phyloP scores from a whole-genome alignment of 2,113 vertebrate genomes.

The Salvelinus sp. region DNA sequence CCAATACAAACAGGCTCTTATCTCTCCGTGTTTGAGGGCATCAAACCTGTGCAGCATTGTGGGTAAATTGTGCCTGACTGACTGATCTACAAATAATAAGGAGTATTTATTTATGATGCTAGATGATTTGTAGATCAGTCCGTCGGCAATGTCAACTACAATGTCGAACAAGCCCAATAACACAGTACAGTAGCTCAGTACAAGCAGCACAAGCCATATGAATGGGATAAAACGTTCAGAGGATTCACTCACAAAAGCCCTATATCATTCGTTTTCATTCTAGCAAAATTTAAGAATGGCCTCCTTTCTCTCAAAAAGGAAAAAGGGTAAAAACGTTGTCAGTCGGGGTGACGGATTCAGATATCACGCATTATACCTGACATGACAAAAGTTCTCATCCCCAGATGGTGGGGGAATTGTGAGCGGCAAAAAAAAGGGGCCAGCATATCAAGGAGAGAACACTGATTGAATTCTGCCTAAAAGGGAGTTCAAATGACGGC shows the following conservation, averaged over 20 bases:
- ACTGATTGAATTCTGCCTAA: slow-evolving; percentile 58
- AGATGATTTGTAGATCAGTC: too few relatives aligned
- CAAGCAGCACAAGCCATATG: slow-evolving; percentile 40
- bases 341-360: slow-evolving; percentile 52
- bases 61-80: neutral
- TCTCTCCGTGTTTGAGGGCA: slow-evolving; percentile 24
- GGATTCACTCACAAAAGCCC: slow-evolving; percentile 35
- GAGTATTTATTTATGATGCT: too few relatives aligned
- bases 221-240: slow-evolving; percentile 29
- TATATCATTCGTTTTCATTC: slow-evolving; percentile 20
- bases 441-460: slow-evolving; percentile 51
- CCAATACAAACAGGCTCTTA: neutral
- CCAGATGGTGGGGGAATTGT: slow-evolving; percentile 58
- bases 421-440: slow-evolving; percentile 62
- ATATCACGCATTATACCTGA: slow-evolving; percentile 70
- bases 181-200: too few relatives aligned
- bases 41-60: neutral
- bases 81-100: neutral
- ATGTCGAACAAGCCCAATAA: too few relatives aligned
- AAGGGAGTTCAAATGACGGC: slow-evolving; percentile 65
- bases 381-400: slow-evolving; percentile 61
- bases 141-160: too few relatives aligned
- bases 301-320: neutral
- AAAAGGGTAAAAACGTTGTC: neutral
- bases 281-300: slow-evolving; percentile 28